phyloP scores from a whole-genome alignment of 2,888 invertebrate species.

The Plagodis dolabraria region DNA sequence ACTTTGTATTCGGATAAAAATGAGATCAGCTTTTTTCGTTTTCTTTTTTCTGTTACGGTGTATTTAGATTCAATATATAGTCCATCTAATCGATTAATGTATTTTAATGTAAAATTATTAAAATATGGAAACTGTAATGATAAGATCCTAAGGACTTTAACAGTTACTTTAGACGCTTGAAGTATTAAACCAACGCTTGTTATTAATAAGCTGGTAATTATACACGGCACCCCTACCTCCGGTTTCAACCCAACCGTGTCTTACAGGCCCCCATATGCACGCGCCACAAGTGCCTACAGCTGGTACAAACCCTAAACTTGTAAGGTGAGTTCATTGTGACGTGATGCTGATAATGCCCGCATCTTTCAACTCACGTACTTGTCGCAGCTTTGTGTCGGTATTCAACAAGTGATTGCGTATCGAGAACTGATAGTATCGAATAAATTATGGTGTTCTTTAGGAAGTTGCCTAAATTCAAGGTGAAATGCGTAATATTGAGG shows the following conservation, averaged over 20 bases:
- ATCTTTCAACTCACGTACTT: conserved; percentile 47
- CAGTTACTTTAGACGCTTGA: too few relatives aligned
- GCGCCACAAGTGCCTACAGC: conserved; percentile 62
- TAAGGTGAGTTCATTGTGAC: conserved; percentile 43
- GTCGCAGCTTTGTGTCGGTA: conserved; percentile 36
- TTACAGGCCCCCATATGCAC: conserved; percentile 62
- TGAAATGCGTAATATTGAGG: conserved; percentile 26
- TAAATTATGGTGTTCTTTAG: conserved; percentile 21
- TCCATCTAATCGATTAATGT: too few relatives aligned
- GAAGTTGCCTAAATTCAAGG: conserved; percentile 31
- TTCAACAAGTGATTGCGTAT: conserved; percentile 37
- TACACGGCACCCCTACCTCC: conserved; percentile 39
- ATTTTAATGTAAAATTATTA: too few relatives aligned
- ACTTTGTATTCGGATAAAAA: too few relatives aligned
- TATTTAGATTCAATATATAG: too few relatives aligned
- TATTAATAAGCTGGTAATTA: conserved; percentile 17
- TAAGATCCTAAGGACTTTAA: too few relatives aligned
- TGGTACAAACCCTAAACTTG: conserved; percentile 48
- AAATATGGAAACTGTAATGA: too few relatives aligned
- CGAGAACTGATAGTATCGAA: conserved; percentile 34
- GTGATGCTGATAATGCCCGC: conserved; percentile 73
- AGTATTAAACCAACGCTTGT: conserved; percentile 3
- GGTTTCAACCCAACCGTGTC: conserved; percentile 33
- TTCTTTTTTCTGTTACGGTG: too few relatives aligned
- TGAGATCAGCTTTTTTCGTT: too few relatives aligned